phyloP scores from a whole-genome alignment of 2,797 vertebrate species.

The Natrix natrix region DNA sequence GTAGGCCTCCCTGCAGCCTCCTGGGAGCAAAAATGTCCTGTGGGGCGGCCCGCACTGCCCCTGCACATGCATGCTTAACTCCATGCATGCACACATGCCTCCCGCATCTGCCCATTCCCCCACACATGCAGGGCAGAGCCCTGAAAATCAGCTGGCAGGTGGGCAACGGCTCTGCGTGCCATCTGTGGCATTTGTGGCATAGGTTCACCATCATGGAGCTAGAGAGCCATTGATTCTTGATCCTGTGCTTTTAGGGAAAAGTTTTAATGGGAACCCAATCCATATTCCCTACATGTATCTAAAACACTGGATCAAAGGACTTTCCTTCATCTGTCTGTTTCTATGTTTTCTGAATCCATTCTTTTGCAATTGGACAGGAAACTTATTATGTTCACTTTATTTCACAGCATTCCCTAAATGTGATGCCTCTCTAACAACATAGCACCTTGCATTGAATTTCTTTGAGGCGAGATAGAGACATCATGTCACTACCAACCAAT shows the following conservation, averaged over 20 bases:
- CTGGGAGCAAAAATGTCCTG: no score
- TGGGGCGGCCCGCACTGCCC: no score
- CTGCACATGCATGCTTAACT: no score
- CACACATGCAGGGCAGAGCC: no score
- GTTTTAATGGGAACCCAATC: neutral
- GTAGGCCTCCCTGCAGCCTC: no score
- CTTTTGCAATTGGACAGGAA: neutral
- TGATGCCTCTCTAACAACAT: neutral
- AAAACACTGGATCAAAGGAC: neutral
- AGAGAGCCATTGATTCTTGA: neutral
- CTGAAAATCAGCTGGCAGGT: no score
- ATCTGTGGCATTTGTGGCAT: no score
- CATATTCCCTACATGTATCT: neutral
- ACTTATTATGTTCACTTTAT: neutral
- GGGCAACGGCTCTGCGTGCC: no score
- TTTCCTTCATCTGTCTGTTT: neutral
- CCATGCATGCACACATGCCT: no score
- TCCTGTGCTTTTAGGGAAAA: neutral
- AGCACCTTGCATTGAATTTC: neutral
- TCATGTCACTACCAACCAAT: neutral
- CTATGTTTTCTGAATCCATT: neutral
- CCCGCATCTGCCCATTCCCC: no score
- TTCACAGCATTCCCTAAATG: neutral
- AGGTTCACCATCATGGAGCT: neutral
- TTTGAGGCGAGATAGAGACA: neutral